A percentile compares a stretch with the other conserved stretches of the same genome.
These are phyloP conservation scores for Caenorhabditis japonica DNA, from an alignment of 2,888 invertebrate species.

Conservation along the genomic window DNA sequence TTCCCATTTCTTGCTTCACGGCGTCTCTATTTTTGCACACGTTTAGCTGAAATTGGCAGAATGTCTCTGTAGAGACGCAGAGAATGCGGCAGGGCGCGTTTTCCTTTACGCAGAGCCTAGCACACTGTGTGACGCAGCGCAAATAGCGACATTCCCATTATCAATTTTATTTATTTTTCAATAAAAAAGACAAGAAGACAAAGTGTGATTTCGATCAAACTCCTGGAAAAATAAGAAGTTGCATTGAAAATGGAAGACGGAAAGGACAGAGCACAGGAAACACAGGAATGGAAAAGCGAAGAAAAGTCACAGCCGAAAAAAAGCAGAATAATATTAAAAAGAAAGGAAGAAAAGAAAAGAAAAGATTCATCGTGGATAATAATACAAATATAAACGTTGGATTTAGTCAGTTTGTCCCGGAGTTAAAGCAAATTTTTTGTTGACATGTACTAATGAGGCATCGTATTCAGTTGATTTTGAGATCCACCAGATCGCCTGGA, in stretches of 20 bases:
- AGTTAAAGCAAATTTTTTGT: conserved; percentile 35
- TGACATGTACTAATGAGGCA: conserved; percentile 56
- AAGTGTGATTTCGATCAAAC: conserved; percentile 30
- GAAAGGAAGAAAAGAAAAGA: conserved; percentile 13
- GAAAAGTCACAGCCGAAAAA: conserved; percentile 41
- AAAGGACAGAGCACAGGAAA: conserved; percentile 19
- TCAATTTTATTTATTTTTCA: conserved; percentile 9
- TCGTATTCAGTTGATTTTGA: conserved; percentile 57
- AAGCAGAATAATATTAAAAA: conserved; percentile 14
- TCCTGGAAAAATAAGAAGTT: conserved; percentile 21
- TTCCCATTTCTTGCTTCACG: too few relatives aligned
- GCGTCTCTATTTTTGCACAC: too few relatives aligned
- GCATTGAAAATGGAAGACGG: not conserved
- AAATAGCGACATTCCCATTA: too few relatives aligned
- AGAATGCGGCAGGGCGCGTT: too few relatives aligned
- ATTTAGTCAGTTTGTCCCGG: conserved; percentile 36
- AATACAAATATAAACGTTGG: conserved; percentile 6
- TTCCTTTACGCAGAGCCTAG: too few relatives aligned
- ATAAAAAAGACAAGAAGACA: conserved; percentile 1
- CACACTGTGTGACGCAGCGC: too few relatives aligned
- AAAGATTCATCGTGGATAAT: conserved; percentile 6
- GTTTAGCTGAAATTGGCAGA: too few relatives aligned
- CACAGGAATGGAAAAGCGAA: conserved; percentile 49
- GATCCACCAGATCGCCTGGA: conserved; percentile 53
- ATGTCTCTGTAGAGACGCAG: too few relatives aligned